Evolutionary conservation across 2,113 vertebrate species (phyloP).

Genomic region (Nothoprocta pentlandii): DNA sequence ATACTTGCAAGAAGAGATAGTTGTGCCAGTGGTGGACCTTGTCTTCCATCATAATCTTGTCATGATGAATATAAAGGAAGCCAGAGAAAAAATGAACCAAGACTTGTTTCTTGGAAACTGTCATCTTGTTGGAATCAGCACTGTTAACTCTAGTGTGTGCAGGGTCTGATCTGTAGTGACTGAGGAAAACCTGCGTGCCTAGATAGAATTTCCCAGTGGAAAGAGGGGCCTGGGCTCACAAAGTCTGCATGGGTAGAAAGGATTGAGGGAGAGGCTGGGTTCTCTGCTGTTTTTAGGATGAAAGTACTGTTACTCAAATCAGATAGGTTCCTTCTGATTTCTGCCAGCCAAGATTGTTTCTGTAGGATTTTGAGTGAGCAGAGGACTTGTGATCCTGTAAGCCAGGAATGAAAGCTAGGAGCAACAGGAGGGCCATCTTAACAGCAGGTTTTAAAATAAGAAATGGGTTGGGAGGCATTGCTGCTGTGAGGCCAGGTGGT

Average conservation of each 20-base stretch:
- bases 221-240: neutral
- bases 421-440: neutral
- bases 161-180: neutral
- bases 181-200: neutral
- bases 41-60: neutral
- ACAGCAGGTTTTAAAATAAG: neutral
- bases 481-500: neutral
- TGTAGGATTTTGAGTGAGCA: conserved; percentile 38
- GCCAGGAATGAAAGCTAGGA: neutral
- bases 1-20: neutral
- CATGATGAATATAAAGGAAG: neutral
- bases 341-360: conserved; percentile 13
- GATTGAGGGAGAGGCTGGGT: neutral
- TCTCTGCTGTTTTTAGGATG: neutral
- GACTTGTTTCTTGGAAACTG: neutral
- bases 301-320: neutral
- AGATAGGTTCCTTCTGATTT: neutral
- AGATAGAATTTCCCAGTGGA: neutral
- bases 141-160: neutral
- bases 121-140: neutral
- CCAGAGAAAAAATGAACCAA: neutral
- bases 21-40: neutral
- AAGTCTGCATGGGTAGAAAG: neutral
- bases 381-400: neutral
- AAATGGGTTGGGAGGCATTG: neutral